A percentile compares a stretch with the other conserved stretches of the same genome.
phyloP scores from a whole-genome alignment of 2,888 invertebrate genomes.

The Andrena bicolor region DNA sequence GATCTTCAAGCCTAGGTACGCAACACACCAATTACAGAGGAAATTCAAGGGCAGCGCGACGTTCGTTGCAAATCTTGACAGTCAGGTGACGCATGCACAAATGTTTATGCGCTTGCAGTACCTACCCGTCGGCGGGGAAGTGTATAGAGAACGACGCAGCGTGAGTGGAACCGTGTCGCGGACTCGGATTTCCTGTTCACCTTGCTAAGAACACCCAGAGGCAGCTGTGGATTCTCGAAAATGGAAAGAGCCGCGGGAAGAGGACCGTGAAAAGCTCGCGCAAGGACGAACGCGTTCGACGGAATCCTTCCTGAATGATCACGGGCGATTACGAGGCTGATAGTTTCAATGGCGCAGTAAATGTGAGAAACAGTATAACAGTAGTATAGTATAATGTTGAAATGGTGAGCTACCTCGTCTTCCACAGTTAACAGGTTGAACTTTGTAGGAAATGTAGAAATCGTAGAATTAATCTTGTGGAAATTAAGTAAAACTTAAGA shows the following conservation, averaged over 20 bases:
- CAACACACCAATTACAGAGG: neutral
- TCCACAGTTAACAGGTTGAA: no score
- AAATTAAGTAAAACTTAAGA: no score
- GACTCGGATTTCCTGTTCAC: constrained; percentile 66
- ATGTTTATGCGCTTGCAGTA: constrained; percentile 10
- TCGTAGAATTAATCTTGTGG: no score
- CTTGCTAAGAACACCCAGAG: constrained; percentile 44
- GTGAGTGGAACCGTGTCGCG: constrained; percentile 40
- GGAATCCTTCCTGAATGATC: constrained; percentile 5
- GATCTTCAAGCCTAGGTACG: no score
- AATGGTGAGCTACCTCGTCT: no score
- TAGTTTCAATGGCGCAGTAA: no score
- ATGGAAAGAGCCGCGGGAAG: constrained; percentile 32
- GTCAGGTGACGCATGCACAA: neutral
- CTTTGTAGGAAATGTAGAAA: no score
- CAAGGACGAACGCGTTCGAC: constrained; percentile 14
- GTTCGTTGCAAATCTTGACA: neutral
- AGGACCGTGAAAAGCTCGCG: neutral
- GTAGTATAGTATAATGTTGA: no score
- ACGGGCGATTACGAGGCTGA: neutral
- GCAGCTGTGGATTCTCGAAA: constrained; percentile 42
- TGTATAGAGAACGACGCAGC: constrained; percentile 19
- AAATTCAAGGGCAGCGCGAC: neutral
- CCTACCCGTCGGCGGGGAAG: constrained; percentile 21
- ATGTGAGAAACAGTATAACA: no score